Conservation (phyloP, 2,797 vertebrate genomes). For the Siniperca obscura region DNA sequence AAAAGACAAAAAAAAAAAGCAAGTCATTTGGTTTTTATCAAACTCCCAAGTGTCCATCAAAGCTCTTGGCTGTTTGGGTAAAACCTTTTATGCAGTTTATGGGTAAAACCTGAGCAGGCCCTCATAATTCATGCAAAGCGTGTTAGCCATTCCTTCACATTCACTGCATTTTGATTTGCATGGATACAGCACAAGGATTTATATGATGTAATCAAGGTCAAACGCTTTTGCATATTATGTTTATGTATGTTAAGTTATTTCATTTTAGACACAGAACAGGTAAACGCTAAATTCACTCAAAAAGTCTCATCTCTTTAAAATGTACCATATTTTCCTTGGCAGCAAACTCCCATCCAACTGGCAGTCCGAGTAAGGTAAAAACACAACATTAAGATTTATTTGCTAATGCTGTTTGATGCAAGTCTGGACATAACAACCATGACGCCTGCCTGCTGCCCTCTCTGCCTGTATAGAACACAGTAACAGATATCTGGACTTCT, state of each 20-base stretch:
- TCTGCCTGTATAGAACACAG: not conserved
- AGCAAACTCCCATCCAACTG: not conserved
- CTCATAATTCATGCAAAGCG: conserved; percentile 33
- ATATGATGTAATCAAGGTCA: not conserved
- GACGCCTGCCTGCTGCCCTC: conserved; percentile 19
- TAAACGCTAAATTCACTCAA: not conserved
- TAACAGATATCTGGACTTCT: conserved; percentile 43
- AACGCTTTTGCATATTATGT: not conserved
- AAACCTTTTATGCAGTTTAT: conserved; percentile 7
- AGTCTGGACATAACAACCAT: conserved; percentile 5
- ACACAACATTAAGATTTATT: conserved; percentile 4
- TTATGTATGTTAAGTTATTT: not conserved
- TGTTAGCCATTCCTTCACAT: conserved; percentile 20
- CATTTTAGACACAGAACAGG: not conserved
- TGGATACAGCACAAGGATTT: conserved; percentile 26
- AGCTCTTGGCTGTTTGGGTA: not conserved
- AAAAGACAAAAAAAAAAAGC: not conserved
- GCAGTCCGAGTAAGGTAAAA: not conserved
- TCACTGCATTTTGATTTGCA: conserved; percentile 49
- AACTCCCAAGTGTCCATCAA: conserved; percentile 15
- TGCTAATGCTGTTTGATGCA: not conserved
- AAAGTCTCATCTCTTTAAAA: not conserved
- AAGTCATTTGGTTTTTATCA: not conserved
- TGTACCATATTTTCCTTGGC: not conserved
- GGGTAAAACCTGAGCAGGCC: conserved; percentile 9